phyloP scores from a whole-genome alignment of 2,797 vertebrate species.

The Oryzias dopingdopingensis region DNA sequence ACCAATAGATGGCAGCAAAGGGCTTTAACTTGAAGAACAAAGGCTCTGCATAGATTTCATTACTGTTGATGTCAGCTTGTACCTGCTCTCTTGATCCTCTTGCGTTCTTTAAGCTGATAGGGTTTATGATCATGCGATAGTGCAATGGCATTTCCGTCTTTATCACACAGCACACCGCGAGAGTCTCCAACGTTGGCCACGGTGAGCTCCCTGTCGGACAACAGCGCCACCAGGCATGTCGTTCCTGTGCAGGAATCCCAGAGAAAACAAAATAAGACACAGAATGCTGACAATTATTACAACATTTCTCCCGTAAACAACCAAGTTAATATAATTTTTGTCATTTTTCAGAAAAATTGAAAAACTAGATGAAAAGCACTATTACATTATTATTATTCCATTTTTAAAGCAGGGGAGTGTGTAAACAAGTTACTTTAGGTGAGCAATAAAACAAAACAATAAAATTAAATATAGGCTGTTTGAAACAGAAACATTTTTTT shows the following conservation, averaged over 20 bases:
- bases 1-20: conserved; percentile 56
- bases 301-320: not conserved
- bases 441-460: not conserved
- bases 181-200: conserved; percentile 98
- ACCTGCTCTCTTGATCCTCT: conserved; percentile 98
- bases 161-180: conserved; percentile 93
- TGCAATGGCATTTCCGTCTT: conserved; percentile 93
- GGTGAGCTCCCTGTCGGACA: conserved; percentile 92
- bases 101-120: conserved; percentile 97
- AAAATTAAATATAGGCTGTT: not conserved
- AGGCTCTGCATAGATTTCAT: not conserved
- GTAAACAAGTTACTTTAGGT: not conserved
- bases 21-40: not conserved
- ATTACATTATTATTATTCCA: not conserved
- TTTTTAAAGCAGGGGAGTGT: not conserved
- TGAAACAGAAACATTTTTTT: not conserved
- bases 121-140: conserved; percentile 98
- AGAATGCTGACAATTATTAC: not conserved
- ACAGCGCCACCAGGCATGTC: conserved; percentile 89
- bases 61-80: conserved; percentile 38
- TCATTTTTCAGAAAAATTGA: too few species aligned
- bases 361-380: too few species aligned
- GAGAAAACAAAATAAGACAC: not conserved
- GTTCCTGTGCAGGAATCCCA: conserved; percentile 78
- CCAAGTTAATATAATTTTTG: too few species aligned